Percentiles rank a stretch among this genome's conserved stretches.
Conservation (phyloP, 2,797 vertebrate species). For the Hippoglossus hippoglossus region DNA sequence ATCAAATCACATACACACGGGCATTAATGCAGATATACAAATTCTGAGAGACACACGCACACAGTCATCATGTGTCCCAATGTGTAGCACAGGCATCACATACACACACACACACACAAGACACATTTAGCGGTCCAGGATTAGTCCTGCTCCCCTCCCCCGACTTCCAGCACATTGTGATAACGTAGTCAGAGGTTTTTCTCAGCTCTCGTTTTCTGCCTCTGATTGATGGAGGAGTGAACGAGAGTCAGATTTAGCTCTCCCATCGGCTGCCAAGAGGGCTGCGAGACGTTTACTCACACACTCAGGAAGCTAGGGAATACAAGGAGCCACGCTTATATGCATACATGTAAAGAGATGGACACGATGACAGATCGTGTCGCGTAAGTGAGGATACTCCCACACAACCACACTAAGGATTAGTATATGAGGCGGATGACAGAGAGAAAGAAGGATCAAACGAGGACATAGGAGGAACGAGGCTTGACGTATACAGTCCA, state of each 20-base stretch:
- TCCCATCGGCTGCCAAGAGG: slow-evolving; percentile 40
- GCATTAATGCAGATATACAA: not conserved
- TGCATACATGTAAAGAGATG: slow-evolving; percentile 12
- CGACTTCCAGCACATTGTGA: slow-evolving; percentile 29
- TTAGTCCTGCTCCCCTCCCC: slow-evolving; percentile 24
- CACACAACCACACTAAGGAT: not conserved
- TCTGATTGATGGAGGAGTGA: slow-evolving; percentile 53
- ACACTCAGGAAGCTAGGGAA: not conserved
- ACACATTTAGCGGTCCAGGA: slow-evolving; percentile 40
- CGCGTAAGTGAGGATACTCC: not conserved
- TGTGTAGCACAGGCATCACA: not conserved
- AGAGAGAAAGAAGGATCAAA: slow-evolving; percentile 12
- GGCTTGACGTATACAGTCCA: slow-evolving; percentile 1
- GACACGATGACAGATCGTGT: slow-evolving; percentile 1
- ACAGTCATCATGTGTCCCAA: not conserved
- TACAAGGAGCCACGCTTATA: not conserved
- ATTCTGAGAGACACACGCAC: not conserved
- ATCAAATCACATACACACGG: not conserved
- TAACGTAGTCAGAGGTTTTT: slow-evolving; percentile 45
- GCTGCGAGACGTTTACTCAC: slow-evolving; percentile 29
- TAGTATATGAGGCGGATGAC: not conserved
- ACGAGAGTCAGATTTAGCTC: slow-evolving; percentile 42
- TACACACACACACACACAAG: not conserved
- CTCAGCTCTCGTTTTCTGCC: slow-evolving; percentile 43
- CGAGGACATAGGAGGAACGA: not conserved